A percentile compares a stretch with the other conserved stretches of the same genome.
phyloP scores from a whole-genome alignment of 1,140 invertebrate genomes.

The Ceratina calcarata region DNA sequence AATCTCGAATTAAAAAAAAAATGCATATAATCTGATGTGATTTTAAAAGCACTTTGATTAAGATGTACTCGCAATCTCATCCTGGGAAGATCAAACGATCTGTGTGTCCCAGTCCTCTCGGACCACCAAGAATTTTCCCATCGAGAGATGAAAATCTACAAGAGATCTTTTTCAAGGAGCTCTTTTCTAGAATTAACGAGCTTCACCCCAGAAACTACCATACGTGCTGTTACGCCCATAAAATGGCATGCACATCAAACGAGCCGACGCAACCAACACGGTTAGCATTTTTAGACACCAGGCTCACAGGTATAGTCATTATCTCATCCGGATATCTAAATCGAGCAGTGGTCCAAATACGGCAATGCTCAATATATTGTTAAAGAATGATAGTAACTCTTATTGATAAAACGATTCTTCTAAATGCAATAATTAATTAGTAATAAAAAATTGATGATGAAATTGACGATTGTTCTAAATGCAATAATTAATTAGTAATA shows the following conservation, averaged over 20 bases:
- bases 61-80: no score
- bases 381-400: no score
- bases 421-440: no score
- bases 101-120: background rate
- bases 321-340: conserved; percentile 33
- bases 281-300: conserved; percentile 1
- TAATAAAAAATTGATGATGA: no score
- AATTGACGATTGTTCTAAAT: no score
- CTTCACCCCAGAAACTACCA: background rate
- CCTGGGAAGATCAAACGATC: background rate
- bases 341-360: conserved; percentile 15
- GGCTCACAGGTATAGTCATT: conserved; percentile 15
- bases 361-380: background rate
- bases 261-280: conserved; percentile 14
- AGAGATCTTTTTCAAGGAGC: conserved; percentile 7
- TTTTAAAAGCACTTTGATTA: no score
- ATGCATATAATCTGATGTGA: no score
- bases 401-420: no score
- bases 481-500: no score
- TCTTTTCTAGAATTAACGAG: conserved; percentile 33
- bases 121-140: conserved; percentile 22
- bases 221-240: background rate
- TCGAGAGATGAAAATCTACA: conserved; percentile 32
- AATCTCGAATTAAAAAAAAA: no score
- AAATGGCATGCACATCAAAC: conserved; percentile 39